Conservation (phyloP, 2,113 vertebrate species). For the Azemiops feae region DNA sequence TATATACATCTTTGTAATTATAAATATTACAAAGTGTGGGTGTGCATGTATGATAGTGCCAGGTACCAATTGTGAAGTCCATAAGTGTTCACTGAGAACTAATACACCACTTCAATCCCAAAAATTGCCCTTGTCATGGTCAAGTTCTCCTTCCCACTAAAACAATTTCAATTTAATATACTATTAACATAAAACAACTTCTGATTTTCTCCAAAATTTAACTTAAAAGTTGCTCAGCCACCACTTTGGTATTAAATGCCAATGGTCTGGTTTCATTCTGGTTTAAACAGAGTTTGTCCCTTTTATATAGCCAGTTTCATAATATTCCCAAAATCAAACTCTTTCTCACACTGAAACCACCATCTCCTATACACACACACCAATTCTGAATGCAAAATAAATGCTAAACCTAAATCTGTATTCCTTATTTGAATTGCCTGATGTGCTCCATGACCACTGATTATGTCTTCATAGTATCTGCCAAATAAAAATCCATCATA, state of each 20-base stretch:
- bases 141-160: neutral
- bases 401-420: neutral
- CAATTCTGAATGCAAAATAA: neutral
- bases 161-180: neutral
- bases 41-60: neutral
- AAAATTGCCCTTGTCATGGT: neutral
- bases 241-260: neutral
- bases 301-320: neutral
- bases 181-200: neutral
- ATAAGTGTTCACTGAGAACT: neutral
- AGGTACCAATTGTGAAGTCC: neutral
- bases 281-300: neutral
- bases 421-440: neutral
- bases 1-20: neutral
- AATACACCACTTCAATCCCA: neutral
- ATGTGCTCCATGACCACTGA: neutral
- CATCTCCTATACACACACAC: neutral
- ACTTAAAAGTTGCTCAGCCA: neutral
- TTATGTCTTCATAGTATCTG: neutral
- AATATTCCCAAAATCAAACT: neutral
- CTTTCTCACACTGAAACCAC: neutral
- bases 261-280: neutral
- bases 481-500: neutral
- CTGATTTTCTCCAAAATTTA: neutral
- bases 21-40: neutral